phyloP scores from a whole-genome alignment of 2,888 invertebrate species.

The Nebria salina region DNA sequence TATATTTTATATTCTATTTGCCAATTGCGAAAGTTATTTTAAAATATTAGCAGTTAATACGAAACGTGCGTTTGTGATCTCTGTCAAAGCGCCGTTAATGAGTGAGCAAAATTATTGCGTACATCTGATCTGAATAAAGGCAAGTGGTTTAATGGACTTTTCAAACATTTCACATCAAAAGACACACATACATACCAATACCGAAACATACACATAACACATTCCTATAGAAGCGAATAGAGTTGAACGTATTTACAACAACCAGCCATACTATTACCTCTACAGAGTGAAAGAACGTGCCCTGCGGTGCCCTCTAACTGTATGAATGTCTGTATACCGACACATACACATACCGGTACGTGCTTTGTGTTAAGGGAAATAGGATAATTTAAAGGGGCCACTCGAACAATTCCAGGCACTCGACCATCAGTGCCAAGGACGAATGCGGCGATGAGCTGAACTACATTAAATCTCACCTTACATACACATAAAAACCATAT shows the following conservation, averaged over 20 bases:
- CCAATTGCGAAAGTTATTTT: not conserved
- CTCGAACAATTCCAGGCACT: not conserved
- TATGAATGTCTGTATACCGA: not conserved
- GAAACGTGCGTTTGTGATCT: not conserved
- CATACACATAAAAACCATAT: not conserved
- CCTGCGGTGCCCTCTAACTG: not conserved
- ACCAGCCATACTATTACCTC: not conserved
- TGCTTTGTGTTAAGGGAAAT: not conserved
- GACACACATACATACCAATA: not conserved
- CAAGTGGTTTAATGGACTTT: conserved; percentile 19
- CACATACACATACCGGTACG: not conserved
- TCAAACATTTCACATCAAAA: conserved; percentile 21
- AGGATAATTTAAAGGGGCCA: not conserved
- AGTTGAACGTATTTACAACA: not conserved
- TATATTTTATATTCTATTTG: not conserved
- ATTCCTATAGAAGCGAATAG: not conserved
- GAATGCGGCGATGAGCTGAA: not conserved
- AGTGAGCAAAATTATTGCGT: not conserved
- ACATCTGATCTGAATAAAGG: not conserved
- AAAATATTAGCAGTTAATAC: not conserved
- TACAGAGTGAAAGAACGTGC: not conserved
- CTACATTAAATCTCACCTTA: not conserved
- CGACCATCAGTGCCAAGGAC: not conserved
- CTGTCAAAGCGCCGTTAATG: not conserved
- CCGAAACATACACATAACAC: not conserved